Base-by-base conservation (phyloP, 2,113 vertebrate species). In the Athene cunicularia region DNA sequence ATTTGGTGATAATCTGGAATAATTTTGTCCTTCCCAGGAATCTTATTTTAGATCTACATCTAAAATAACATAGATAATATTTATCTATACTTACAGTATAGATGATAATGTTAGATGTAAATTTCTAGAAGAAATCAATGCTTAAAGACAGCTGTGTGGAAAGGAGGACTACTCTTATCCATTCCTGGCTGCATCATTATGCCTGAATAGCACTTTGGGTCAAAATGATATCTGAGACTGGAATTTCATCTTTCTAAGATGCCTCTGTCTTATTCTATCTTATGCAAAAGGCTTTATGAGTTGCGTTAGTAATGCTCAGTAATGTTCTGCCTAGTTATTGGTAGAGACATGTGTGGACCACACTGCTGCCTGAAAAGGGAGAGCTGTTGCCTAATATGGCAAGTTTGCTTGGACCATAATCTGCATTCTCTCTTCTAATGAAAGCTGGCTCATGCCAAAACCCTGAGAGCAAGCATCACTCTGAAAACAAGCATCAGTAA, bases 341-440 rank as follows among this genome's bases (percentile, higher is more conserved):
- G 9, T 49, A 67, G 56, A 70, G 37, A 27, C 8, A 8, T 0
- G 0, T 26, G 26, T 39, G 66, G 49, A 43, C 19, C 18, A 27
- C 1, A 1, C 14, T 72, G 49, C 66, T 91, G 26, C n/a, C 8
- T 73, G 49, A 59, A 88, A 93, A 49, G 6, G 23, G 2, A 28
- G 23, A 64, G 3, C 43, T 41, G 14, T 35, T 56, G n/a, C 17
- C 59, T 82, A 47, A 6, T 45, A 63, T 21, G 10, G 14, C 20
- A 77, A 49, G 23, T 63, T 86, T 41, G 33, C 41, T 60, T 14
- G 20, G 23, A 21, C 4, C 3, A 3, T 33, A 58, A 15, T 58
- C 23, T 68, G 18, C 11, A 33, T 56, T 32, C 28, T 55, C 41
- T 26, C 60, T 84, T 86, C 17, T 62, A 64, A 83, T 70, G 20